phyloP scores from a whole-genome alignment of 2,888 invertebrate genomes.

The Fragum whitleyi region DNA sequence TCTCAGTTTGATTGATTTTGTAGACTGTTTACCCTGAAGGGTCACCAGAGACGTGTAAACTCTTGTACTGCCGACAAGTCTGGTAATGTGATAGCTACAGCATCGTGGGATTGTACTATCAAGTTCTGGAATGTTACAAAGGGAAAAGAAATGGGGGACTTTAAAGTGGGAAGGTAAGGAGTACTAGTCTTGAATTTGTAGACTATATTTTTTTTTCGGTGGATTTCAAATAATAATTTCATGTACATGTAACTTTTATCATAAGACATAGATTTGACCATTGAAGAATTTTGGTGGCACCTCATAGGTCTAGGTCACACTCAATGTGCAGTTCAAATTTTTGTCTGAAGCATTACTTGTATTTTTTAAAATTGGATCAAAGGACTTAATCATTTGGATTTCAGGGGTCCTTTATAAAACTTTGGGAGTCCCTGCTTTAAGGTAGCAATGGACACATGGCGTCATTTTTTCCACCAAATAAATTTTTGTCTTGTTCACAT shows the following conservation, averaged over 20 bases:
- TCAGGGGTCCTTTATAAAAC: too few species aligned
- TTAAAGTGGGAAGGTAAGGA: conserved; percentile 75
- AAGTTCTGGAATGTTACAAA: conserved; percentile 80
- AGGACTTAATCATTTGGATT: too few species aligned
- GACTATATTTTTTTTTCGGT: not conserved
- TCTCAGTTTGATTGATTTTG: conserved; percentile 30
- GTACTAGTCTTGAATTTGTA: not conserved
- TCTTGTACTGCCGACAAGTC: conserved; percentile 76
- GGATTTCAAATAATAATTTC: not conserved
- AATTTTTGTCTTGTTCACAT: too few species aligned
- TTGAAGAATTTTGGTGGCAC: too few species aligned
- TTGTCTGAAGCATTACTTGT: too few species aligned
- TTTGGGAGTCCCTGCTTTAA: too few species aligned
- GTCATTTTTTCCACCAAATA: too few species aligned
- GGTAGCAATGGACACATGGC: too few species aligned
- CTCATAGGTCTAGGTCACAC: too few species aligned
- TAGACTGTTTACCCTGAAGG: conserved; percentile 80
- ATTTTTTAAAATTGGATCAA: too few species aligned
- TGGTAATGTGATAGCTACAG: conserved; percentile 82
- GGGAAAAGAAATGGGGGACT: conserved; percentile 74
- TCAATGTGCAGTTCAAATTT: too few species aligned
- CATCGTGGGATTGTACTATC: conserved; percentile 84
- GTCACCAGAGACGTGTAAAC: conserved; percentile 81
- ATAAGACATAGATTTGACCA: not conserved
- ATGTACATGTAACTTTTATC: not conserved